Conservation (phyloP, 2,888 invertebrate species). For the Bombyx huttoni region DNA sequence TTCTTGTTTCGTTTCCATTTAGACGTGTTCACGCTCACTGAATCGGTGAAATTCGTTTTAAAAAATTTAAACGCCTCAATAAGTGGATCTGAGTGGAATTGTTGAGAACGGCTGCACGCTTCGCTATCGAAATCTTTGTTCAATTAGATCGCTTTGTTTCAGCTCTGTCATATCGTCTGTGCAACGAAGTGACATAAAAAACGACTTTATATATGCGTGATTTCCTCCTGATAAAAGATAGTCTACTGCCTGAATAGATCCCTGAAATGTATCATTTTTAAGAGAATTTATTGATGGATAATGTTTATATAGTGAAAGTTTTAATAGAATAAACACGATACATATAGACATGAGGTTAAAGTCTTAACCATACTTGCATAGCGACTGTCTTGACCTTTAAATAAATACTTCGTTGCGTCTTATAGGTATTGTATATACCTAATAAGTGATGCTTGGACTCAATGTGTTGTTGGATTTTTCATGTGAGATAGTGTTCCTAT, state of each 20-base stretch:
- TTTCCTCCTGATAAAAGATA: neutral
- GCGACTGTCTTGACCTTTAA: no score
- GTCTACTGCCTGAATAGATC: neutral
- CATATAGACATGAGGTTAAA: no score
- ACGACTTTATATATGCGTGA: neutral
- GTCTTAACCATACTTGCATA: no score
- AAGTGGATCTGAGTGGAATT: constrained; percentile 1
- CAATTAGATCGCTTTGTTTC: neutral
- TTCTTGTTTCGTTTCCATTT: constrained; percentile 8
- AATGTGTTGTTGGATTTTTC: no score
- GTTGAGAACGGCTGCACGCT: neutral
- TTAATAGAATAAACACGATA: no score
- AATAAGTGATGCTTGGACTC: no score
- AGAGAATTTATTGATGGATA: no score
- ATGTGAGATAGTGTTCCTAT: no score
- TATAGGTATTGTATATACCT: no score
- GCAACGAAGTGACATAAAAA: neutral
- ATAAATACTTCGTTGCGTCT: no score
- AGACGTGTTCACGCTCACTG: constrained; percentile 12
- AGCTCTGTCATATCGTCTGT: neutral
- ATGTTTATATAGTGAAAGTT: no score
- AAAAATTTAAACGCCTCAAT: constrained; percentile 10
- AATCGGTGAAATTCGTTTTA: constrained; percentile 10
- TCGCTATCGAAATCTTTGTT: neutral
- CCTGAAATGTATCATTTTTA: neutral